Evolutionary conservation across 2,888 invertebrate genomes (phyloP).

Genomic region (Agrochola lota): DNA sequence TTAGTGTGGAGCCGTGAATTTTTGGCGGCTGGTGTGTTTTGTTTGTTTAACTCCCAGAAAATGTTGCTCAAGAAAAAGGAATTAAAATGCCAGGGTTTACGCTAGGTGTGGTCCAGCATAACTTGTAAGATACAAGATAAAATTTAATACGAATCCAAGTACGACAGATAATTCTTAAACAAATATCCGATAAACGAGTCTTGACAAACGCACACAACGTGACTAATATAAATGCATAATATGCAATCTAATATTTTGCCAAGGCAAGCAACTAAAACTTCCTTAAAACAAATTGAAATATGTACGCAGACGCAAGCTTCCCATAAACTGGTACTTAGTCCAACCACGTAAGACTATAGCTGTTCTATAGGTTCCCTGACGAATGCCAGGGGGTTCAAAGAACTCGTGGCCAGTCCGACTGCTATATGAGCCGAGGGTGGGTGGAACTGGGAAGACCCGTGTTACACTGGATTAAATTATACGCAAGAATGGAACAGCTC

Average conservation of each 20-base stretch:
- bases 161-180: constrained; percentile 22
- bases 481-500: constrained; percentile 34
- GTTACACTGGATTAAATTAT: constrained; percentile 52
- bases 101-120: neutral
- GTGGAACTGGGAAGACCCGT: constrained; percentile 42
- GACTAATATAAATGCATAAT: constrained; percentile 40
- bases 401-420: constrained; percentile 47
- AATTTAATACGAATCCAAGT: neutral
- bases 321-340: constrained; percentile 35
- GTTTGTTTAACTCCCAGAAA: neutral
- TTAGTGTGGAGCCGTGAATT: neutral
- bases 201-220: constrained; percentile 26
- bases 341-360: constrained; percentile 32
- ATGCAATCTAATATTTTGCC: constrained; percentile 45
- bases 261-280: constrained; percentile 52
- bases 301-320: constrained; percentile 1
- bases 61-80: neutral
- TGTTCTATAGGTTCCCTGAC: constrained; percentile 40
- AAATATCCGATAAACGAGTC: constrained; percentile 26
- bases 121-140: neutral
- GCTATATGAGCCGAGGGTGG: constrained; percentile 55
- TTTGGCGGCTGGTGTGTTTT: neutral
- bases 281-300: constrained; percentile 37
- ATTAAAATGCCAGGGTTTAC: neutral
- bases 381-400: constrained; percentile 60